Base-by-base conservation (phyloP, 2,797 vertebrate species). In the Sebastes nivosus region DNA sequence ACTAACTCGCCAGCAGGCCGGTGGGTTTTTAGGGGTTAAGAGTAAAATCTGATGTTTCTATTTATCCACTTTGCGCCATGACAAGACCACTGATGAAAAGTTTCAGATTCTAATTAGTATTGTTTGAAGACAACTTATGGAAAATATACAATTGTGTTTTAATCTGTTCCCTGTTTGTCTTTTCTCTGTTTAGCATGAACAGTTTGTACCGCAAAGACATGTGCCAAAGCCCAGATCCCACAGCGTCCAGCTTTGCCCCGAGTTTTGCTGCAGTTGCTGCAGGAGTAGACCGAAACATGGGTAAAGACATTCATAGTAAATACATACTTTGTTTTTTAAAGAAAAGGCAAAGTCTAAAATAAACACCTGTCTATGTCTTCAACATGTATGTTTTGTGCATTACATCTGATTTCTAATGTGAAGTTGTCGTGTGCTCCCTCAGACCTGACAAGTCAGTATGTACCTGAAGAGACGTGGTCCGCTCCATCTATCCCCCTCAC, bases 401-500 rank as follows among this genome's bases (percentile, higher is more conserved):
- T 7, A 22, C 24, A 1, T 61, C 32, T 5, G 7, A 55, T 70
- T 32, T 25, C 3, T 84, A 57, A 87, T 16, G 5, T 1, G 20
- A 24, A 9, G 32, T 30, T 54, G 8, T 50, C 0, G 2, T 80
- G 16, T 25, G 38, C 58, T 69, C 22, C 30, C 58, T 24, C 85
- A 95, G 96, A 95, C 8, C 58, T 90, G 67, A 66, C 90, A 82
- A 94, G 95, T 89, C 94, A 97, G 60, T 98, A 97, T 86, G 76
- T 96, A 27, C 77, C 96, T 1, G 97, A 97, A 80, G 97, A 98
- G 77, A 93, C 96, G 11, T 99, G 97, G 97, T 93, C 98, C 0
- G 87, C 96, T 13, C 97, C 96, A 32, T 97, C 97, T 1, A 88
- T 97, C 76, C 98, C 98, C 9, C 82, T 98, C 89, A 95, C 97